These are phyloP conservation scores for Rana temporaria DNA, from an alignment of 2,113 vertebrate species.

Conservation along the genomic window DNA sequence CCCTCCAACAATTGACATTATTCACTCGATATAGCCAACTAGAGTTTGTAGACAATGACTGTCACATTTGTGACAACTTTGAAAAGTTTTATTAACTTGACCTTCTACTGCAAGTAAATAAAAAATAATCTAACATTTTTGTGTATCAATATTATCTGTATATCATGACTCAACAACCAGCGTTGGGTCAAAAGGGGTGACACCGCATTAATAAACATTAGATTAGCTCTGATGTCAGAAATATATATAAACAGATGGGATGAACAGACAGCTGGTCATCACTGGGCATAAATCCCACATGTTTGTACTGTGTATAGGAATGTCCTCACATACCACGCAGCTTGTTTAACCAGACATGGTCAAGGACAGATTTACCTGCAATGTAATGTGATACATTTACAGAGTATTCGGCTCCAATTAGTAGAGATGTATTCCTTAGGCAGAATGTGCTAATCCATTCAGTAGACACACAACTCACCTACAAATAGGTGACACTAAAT, in stretches of 20 bases:
- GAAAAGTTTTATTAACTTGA: too few species aligned
- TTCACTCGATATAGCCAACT: too few species aligned
- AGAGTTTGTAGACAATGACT: too few species aligned
- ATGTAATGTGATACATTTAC: too few species aligned
- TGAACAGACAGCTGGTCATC: conserved; percentile 52
- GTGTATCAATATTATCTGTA: not conserved
- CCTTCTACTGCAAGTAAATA: too few species aligned
- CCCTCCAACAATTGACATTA: too few species aligned
- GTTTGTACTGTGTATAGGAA: conserved; percentile 24
- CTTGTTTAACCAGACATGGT: conserved; percentile 12
- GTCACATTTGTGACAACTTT: too few species aligned
- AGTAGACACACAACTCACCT: too few species aligned
- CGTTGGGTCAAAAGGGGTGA: not conserved
- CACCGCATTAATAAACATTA: conserved; percentile 31
- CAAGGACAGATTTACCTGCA: conserved; percentile 20
- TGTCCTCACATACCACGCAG: conserved; percentile 28
- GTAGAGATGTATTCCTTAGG: too few species aligned
- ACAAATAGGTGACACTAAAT: not conserved
- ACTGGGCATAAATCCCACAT: conserved; percentile 42
- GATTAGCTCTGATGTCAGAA: conserved; percentile 4
- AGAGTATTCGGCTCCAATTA: too few species aligned
- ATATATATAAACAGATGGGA: conserved; percentile 40
- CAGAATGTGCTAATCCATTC: too few species aligned
- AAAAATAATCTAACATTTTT: too few species aligned
- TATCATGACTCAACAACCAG: not conserved